Conservation (phyloP, 2,888 invertebrate genomes). For the Lasioglossum figueresi region DNA sequence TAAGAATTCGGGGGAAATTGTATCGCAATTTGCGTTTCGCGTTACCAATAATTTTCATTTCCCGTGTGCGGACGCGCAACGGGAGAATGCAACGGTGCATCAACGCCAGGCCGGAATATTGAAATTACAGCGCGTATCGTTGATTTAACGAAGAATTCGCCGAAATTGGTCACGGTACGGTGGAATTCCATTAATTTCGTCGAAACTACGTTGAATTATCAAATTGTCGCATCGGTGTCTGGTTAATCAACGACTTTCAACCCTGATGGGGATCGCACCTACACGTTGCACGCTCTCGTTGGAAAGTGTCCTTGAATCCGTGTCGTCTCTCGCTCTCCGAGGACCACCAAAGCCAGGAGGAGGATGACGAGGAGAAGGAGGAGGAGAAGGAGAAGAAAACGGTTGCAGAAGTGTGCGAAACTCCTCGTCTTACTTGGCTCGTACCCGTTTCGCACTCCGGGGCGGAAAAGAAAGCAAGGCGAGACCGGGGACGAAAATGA, state of each 20-base stretch:
- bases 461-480: constrained; percentile 49
- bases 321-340: constrained; percentile 4
- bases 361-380: not conserved
- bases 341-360: constrained; percentile 5
- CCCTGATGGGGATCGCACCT: not conserved
- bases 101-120: constrained; percentile 19
- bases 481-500: constrained; percentile 49
- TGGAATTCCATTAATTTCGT: constrained; percentile 32
- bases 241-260: not conserved
- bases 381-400: constrained; percentile 47
- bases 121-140: constrained; percentile 33
- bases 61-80: not conserved
- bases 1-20: not conserved
- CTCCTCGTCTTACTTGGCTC: constrained; percentile 40
- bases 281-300: not conserved
- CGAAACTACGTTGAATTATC: not conserved
- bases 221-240: not conserved
- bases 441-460: constrained; percentile 36
- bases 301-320: not conserved
- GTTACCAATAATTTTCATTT: constrained; percentile 32
- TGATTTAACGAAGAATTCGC: constrained; percentile 33
- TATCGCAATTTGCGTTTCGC: constrained; percentile 3
- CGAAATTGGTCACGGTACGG: constrained; percentile 24
- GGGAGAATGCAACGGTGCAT: not conserved
- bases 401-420: constrained; percentile 63